Percentiles rank a stretch among this genome's conserved stretches.
Evolutionary conservation across 2,113 vertebrate genomes (phyloP).

Genomic region (Thomomys bottae): DNA sequence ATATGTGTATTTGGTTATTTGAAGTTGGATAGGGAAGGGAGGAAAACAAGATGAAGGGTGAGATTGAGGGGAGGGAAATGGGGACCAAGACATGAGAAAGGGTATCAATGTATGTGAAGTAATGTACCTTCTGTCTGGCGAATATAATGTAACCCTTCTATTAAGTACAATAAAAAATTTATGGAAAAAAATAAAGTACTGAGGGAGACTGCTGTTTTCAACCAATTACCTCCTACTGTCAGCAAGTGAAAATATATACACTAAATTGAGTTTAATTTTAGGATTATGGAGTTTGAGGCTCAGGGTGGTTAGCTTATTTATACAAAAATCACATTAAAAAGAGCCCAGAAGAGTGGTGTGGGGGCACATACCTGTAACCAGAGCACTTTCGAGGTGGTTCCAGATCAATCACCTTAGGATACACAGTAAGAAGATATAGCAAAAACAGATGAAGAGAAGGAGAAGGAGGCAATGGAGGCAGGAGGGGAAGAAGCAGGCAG

Average conservation of each 20-base stretch:
- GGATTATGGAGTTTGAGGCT: not conserved
- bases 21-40: too few species aligned
- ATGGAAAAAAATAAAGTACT: too few species aligned
- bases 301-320: not conserved
- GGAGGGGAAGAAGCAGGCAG: not conserved
- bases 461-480: too few species aligned
- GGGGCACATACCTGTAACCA: not conserved
- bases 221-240: conserved; percentile 3
- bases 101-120: too few species aligned
- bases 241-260: not conserved
- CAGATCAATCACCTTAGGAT: not conserved
- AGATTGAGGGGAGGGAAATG: too few species aligned
- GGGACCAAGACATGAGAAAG: too few species aligned
- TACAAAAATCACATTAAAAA: not conserved
- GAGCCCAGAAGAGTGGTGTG: not conserved
- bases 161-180: too few species aligned
- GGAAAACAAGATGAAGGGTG: too few species aligned
- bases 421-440: not conserved
- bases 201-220: not conserved
- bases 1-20: too few species aligned
- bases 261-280: conserved; percentile 35
- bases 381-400: not conserved
- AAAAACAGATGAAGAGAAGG: not conserved
- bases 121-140: too few species aligned
- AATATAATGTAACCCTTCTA: too few species aligned